Base-by-base conservation (phyloP, 2,888 invertebrate species). In the Smittia aterrima region DNA sequence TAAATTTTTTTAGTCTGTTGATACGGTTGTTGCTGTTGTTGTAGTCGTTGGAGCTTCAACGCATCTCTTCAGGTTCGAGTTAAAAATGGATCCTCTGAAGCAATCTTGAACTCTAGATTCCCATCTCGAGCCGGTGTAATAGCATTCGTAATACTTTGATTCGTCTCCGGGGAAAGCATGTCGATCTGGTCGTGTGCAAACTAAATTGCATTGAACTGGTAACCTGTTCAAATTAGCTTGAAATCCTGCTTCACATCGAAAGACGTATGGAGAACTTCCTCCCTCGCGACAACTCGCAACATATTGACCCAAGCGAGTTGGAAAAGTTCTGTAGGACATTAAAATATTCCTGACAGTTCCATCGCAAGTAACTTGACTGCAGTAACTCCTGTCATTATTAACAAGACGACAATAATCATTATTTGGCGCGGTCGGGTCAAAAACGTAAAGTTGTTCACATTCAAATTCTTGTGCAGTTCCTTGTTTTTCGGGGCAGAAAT, bases 141-240 rank as follows among this genome's bases (percentile, higher is more conserved):
- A 13, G 13, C 67, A 67, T 47, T 67, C 47, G 38, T 24, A 67
- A 24, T 67, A 67, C 24, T 24, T 67, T 24, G 67, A 22, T 3
- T 41, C 18, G 13, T 41, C 41, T 1, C 22, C 22, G 13, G 3
- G 20, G 41, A 40, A 24, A 20, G 22, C 22, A 7, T 11, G n/a
- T 2, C n/a, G 3, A 1, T 41, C 67, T n/a, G 11, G 3, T 1
- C 22, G 20, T n/a, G n/a, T 11, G 16, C 47, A 47, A 47, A n/a
- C 16, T 47, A 47, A n/a, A 16, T 47, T n/a, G n/a, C 47, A 47
- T 16, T 47, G 47, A 47, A 47, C 47, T n/a, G 47, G 47, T 13
- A 47, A 11, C 7, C 4, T 47, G 9, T 4, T 7, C 58, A 58
- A 58, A 22, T 58, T 22, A 6, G 20, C 20, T 18, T 7, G 9